phyloP scores from a whole-genome alignment of 2,888 invertebrate genomes.

The Steromphala cineraria region DNA sequence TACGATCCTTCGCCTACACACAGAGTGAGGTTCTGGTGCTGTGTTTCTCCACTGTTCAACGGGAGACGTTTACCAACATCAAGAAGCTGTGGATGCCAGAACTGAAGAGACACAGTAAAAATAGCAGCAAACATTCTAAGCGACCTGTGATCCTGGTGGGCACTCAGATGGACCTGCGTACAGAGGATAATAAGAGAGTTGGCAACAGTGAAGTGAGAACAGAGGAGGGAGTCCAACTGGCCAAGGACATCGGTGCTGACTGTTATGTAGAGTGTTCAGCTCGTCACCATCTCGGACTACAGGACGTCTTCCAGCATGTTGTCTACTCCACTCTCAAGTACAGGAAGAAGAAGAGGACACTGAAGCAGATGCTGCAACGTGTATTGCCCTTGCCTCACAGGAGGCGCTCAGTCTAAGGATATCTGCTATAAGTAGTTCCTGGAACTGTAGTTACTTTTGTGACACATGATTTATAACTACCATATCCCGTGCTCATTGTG shows the following conservation, averaged over 20 bases:
- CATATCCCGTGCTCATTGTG: too few relatives aligned
- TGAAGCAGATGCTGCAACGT: neutral
- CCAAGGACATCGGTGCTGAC: slow-evolving; percentile 53
- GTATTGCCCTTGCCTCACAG: too few relatives aligned
- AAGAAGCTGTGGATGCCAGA: slow-evolving; percentile 61
- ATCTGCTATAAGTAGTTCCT: too few relatives aligned
- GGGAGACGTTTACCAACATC: slow-evolving; percentile 59
- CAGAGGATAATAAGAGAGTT: slow-evolving; percentile 33
- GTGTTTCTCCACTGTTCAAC: slow-evolving; percentile 61
- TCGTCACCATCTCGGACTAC: slow-evolving; percentile 45
- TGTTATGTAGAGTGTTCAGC: slow-evolving; percentile 58
- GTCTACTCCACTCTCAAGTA: slow-evolving; percentile 51
- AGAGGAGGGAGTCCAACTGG: slow-evolving; percentile 49
- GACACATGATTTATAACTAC: too few relatives aligned
- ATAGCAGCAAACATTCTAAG: slow-evolving; percentile 35
- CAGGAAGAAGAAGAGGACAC: slow-evolving; percentile 4
- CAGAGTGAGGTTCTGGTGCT: slow-evolving; percentile 62
- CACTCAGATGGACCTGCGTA: slow-evolving; percentile 58
- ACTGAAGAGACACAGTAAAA: slow-evolving; percentile 53
- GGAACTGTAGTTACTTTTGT: too few relatives aligned
- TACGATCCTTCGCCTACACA: slow-evolving; percentile 59
- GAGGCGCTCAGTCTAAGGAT: too few relatives aligned
- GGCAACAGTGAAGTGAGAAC: slow-evolving; percentile 43
- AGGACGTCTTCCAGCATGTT: slow-evolving; percentile 52
- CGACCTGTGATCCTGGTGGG: slow-evolving; percentile 59